Evolutionary conservation across 2,113 vertebrate species (phyloP).

Genomic region (Illadopsis cleaveri): DNA sequence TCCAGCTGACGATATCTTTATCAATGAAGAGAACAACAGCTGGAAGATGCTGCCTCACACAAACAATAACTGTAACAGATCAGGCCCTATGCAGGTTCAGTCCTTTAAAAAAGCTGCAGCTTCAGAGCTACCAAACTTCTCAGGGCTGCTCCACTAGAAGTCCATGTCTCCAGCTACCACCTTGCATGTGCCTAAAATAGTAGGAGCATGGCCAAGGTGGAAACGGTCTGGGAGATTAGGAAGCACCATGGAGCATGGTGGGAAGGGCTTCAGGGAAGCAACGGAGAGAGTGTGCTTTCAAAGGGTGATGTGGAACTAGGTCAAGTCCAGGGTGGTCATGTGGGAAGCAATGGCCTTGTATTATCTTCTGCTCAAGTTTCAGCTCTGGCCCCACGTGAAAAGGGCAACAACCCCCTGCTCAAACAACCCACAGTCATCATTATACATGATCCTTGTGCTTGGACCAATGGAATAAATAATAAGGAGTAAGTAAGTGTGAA

Average conservation of each 20-base stretch:
- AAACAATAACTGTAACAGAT: background rate
- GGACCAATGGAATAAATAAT: background rate
- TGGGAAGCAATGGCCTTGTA: background rate
- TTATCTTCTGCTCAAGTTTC: background rate
- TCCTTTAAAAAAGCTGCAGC: background rate
- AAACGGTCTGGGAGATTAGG: background rate
- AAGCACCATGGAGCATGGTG: rapidly evolving
- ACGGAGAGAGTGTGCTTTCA: background rate
- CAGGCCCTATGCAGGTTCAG: background rate
- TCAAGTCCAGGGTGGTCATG: rapidly evolving
- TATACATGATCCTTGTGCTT: background rate
- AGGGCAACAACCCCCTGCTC: background rate
- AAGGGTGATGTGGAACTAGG: background rate
- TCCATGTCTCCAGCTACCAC: background rate
- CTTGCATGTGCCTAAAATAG: background rate
- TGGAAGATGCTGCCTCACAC: background rate
- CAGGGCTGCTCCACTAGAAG: background rate
- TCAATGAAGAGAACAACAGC: background rate
- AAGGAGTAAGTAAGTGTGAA: background rate
- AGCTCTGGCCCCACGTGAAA: background rate
- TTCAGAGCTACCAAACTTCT: background rate
- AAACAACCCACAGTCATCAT: background rate
- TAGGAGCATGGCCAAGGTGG: background rate
- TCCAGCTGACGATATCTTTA: background rate
- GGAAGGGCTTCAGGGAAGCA: background rate